Evolutionary conservation across 1,140 invertebrate genomes (phyloP), one percentile per base, ranked within the genome.

Genomic region (Papilio xuthus): DNA sequence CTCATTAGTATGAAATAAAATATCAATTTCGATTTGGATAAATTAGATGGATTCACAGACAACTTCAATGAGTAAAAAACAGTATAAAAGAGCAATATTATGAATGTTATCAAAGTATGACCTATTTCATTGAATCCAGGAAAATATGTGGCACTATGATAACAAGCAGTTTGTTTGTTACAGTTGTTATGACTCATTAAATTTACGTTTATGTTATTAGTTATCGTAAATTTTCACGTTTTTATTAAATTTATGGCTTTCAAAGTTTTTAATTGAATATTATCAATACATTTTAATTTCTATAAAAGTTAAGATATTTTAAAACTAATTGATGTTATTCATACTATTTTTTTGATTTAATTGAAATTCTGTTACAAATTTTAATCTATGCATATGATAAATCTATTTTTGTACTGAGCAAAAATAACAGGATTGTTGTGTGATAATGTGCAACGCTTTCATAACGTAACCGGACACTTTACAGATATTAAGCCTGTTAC

Each of bases 91-190:
- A 44, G 37, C 32, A 15, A 7, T 50, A 9, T 37, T 23, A 53
- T 32, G 37, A 28, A 56, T 53, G 44, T 74, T 74, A 74, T 74
- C 72, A 74, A 32, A 18, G 26, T 67, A 13, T 53, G 47, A 50
- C 42, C 42, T 73, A 53, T 50, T 74, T 37, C 13, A 74, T n/a
- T 74, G 44, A 74, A 28, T 74, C 23, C 44, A 74, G 72, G 72
- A 74, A 74, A 74, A 74, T 28, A 74, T 73, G 20, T n/a, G n/a
- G 12, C 41, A 74, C 23, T 56, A n/a, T 74, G 72, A 74, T 74
- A 74, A 74, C 47, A 50, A 15, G 20, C 41, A 72, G 20, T 72
- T 73, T 50, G 56, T 74, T 74, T 74, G 47, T 74, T 28, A 53
- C 60, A 67, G 7, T 28, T 7, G 4, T 67, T 7, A 7, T 67